phyloP scores from a whole-genome alignment of 2,888 invertebrate genomes.

The Phengaris arion region DNA sequence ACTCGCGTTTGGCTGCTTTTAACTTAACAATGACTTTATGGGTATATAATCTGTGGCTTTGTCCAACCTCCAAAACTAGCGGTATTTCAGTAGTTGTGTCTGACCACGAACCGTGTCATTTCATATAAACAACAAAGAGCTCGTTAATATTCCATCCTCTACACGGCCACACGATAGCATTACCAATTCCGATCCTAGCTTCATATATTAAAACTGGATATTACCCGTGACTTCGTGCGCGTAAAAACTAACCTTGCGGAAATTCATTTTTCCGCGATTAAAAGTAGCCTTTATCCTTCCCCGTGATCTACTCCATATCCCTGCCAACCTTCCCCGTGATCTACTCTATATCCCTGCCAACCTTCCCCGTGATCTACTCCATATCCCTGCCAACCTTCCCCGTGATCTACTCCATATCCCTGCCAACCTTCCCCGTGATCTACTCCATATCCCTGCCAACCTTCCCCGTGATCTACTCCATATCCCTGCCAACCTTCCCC shows the following conservation, averaged over 20 bases:
- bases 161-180: conserved; percentile 13
- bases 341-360: no score
- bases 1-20: no score
- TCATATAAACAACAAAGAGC: conserved; percentile 31
- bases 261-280: background rate
- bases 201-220: background rate
- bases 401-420: no score
- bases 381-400: no score
- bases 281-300: background rate
- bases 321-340: no score
- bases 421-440: no score
- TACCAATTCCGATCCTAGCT: conserved; percentile 24
- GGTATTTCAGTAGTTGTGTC: conserved; percentile 14
- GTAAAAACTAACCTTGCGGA: background rate
- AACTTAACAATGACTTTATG: background rate
- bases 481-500: no score
- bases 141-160: conserved; percentile 26
- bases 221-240: background rate
- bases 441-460: no score
- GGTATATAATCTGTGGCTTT: background rate
- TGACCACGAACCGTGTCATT: conserved; percentile 30
- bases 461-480: no score
- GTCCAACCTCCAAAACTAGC: conserved; percentile 7
- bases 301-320: no score
- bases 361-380: no score